A percentile compares a stretch with the other conserved stretches of the same genome.
Conservation (phyloP, 2,797 vertebrate genomes). For the Serranus cabrilla region DNA sequence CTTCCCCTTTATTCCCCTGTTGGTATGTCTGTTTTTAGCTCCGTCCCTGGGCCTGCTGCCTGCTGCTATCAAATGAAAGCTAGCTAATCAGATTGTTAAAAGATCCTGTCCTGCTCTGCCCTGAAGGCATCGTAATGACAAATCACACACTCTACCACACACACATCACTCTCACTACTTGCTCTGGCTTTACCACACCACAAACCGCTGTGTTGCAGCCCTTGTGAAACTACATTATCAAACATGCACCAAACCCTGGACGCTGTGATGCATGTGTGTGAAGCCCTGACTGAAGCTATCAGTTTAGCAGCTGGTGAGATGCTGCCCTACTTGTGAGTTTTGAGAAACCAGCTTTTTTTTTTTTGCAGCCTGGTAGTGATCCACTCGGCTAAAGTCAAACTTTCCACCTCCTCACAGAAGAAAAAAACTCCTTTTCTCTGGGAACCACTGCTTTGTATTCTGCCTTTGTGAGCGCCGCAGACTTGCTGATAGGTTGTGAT, state of each 20-base stretch:
- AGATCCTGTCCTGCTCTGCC: slow-evolving; percentile 64
- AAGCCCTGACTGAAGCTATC: background rate
- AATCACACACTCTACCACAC: slow-evolving; percentile 45
- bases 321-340: background rate
- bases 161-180: slow-evolving; percentile 20
- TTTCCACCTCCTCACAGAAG: slow-evolving; percentile 29
- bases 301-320: background rate
- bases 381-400: slow-evolving; percentile 33
- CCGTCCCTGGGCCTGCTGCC: slow-evolving; percentile 59
- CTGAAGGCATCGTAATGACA: slow-evolving; percentile 59
- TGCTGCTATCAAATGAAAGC: slow-evolving; percentile 74
- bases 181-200: slow-evolving; percentile 9
- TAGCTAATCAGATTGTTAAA: slow-evolving; percentile 75
- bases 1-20: slow-evolving; percentile 49
- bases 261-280: background rate
- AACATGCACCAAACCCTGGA: background rate
- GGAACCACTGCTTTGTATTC: slow-evolving; percentile 69
- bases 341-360: background rate
- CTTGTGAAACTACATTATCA: background rate
- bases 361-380: background rate
- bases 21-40: slow-evolving; percentile 68
- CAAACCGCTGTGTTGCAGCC: background rate
- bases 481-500: slow-evolving; percentile 64
- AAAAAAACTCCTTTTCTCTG: slow-evolving; percentile 42
- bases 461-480: slow-evolving; percentile 35